These are phyloP conservation scores for Mercenaria mercenaria DNA, from an alignment of 1,140 invertebrate species.

Conservation along the genomic window DNA sequence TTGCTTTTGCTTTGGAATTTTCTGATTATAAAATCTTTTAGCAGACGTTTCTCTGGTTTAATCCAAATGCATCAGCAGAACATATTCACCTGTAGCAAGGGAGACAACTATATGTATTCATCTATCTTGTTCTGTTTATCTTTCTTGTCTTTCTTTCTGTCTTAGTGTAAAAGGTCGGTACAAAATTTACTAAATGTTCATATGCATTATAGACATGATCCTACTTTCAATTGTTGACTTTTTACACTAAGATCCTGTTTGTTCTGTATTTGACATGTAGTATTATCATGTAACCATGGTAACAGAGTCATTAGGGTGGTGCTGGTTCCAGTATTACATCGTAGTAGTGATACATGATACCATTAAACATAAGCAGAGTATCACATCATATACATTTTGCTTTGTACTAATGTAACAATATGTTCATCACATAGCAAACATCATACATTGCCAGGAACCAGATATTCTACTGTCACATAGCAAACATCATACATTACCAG, in stretches of 20 bases:
- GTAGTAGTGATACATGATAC: neutral
- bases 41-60: too few relatives aligned
- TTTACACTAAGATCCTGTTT: too few relatives aligned
- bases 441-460: neutral
- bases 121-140: neutral
- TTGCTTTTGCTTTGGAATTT: too few relatives aligned
- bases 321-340: neutral
- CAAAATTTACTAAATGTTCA: too few relatives aligned
- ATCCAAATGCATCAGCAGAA: too few relatives aligned
- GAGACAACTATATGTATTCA: neutral
- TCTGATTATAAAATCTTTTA: too few relatives aligned
- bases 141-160: neutral
- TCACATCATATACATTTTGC: too few relatives aligned
- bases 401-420: too few relatives aligned
- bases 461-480: neutral
- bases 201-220: too few relatives aligned
- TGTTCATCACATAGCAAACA: neutral
- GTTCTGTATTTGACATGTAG: neutral
- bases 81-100: neutral
- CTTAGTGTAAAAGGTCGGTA: too few relatives aligned
- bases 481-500: neutral
- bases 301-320: neutral
- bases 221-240: too few relatives aligned
- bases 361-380: neutral
- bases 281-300: neutral